Evolutionary conservation across 1,140 invertebrate species (phyloP), one percentile per base, ranked within the genome.

Genomic region (Pseudomyrmex sp.): DNA sequence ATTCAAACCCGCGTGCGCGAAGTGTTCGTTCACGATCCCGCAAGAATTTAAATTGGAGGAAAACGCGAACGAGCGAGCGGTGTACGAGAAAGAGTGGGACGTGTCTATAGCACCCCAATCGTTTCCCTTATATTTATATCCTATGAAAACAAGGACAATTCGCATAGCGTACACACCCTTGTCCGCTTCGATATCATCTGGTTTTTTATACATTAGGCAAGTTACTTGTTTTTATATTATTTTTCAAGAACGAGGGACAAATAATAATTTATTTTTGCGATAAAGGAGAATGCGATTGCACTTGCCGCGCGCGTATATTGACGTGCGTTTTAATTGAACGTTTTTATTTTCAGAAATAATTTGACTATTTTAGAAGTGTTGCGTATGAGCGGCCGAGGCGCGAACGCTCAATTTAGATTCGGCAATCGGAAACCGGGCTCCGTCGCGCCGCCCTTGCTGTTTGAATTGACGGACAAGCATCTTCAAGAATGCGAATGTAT

Each of bases 281-380:
- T 10, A 8, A 74, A 15, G 35, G 4, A 56, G n/a, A 18, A 18
- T 56, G 18, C 12, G 48, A 46, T 66, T 74, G 18, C 44, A 12
- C 23, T 13, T 73, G 12, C 20, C 0, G n/a, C 10, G 44, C 48
- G 4, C 1, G 0, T 23, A 18, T 56, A 56, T 69, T 82, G 4
- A 72, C 15, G n/a, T 59, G 56, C 61, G 9, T 58, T 52, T 44
- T 63, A 7, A 35, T 35, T 50, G 66, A 50, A 12, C 65, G n/a
- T n/a, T 20, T 35, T 35, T 35, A 35, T 18, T 85, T 82, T 65
- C 93, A 97, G 98, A 89, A 99, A 99, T 93, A 99, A 99, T 93
- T 95, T 99, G 86, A 99, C 98, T 0, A 96, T 98, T 63, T 94
- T 99, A 87, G 98, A 99, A 94, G 96, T 96, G 15, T 93, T 99